These are phyloP conservation scores for Bombycilla garrulus DNA, from an alignment of 2,113 vertebrate genomes.

Conservation along the genomic window DNA sequence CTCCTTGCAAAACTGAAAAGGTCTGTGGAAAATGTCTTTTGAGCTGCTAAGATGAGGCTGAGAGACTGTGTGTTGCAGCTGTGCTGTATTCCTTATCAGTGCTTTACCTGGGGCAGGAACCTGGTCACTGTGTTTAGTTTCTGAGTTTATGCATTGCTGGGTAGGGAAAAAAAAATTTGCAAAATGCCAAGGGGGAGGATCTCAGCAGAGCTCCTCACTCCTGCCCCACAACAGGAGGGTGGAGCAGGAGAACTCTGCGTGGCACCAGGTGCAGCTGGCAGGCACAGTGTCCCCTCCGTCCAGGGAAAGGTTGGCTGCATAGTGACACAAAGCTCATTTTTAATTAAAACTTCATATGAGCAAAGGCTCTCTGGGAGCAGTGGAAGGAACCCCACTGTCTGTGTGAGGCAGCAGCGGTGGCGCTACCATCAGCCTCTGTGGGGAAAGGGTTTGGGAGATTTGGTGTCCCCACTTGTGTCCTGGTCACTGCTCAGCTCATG, in stretches of 20 bases:
- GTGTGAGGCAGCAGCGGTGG: rapidly evolving
- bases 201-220: not conserved
- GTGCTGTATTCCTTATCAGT: not conserved
- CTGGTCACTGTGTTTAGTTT: not conserved
- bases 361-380: rapidly evolving
- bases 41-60: not conserved
- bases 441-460: not conserved
- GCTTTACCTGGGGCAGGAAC: not conserved
- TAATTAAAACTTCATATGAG: not conserved
- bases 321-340: not conserved
- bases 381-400: rapidly evolving
- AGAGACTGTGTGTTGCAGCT: not conserved
- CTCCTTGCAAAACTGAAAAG: not conserved
- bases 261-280: not conserved
- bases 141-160: not conserved
- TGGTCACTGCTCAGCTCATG: not conserved
- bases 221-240: rapidly evolving
- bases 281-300: not conserved
- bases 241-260: rapidly evolving
- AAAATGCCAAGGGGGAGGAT: not conserved
- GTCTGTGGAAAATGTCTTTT: not conserved
- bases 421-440: rapidly evolving
- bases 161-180: not conserved
- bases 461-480: not conserved
- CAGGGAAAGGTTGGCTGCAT: not conserved